These are phyloP conservation scores for Echinometra lucunter DNA, from an alignment of 53 echinoderm and acorn worm genomes.

Conservation along the genomic window DNA sequence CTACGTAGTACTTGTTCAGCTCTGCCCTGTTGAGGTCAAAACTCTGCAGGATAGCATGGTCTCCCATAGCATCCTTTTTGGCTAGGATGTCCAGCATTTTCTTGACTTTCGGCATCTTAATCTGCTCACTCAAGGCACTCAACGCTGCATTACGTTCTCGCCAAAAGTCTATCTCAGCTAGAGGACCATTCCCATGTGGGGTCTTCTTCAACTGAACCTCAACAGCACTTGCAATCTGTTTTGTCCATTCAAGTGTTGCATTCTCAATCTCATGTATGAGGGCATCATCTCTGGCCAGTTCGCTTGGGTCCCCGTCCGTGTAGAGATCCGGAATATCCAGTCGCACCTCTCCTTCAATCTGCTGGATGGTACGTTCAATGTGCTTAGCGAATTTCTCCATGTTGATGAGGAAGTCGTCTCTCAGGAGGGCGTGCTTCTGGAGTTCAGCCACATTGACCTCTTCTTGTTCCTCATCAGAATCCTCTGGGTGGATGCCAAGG, in stretches of 20 bases:
- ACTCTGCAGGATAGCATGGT: conserved; percentile 94
- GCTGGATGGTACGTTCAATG: conserved; percentile 97
- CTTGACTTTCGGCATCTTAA: conserved; percentile 89
- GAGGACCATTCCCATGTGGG: conserved; percentile 94
- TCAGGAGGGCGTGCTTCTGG: conserved; percentile 84
- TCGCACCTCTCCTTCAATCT: conserved; percentile 99
- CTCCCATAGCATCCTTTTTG: conserved; percentile 91
- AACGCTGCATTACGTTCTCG: conserved; percentile 94
- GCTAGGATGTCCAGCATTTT: conserved; percentile 95
- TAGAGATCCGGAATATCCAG: conserved; percentile 89
- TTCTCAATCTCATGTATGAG: conserved; percentile 89
- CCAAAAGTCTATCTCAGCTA: conserved; percentile 99
- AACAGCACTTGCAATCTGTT: conserved; percentile 94
- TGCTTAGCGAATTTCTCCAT: conserved; percentile 99
- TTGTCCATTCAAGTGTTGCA: conserved; percentile 95
- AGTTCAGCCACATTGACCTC: conserved; percentile 81
- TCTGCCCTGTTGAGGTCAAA: conserved; percentile 97
- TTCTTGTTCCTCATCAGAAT: conserved; percentile 72
- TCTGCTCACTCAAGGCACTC: conserved; percentile 95
- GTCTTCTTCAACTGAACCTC: conserved; percentile 94
- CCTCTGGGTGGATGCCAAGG: conserved; percentile 57
- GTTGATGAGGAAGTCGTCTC: conserved; percentile 99
- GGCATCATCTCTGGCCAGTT: conserved; percentile 86
- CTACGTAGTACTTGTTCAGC: conserved; percentile 97
- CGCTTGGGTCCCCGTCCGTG: conserved; percentile 85